A percentile compares a stretch with the other conserved stretches of the same genome.
Evolutionary conservation across 2,113 vertebrate species (phyloP).

Genomic region (Condylura cristata): DNA sequence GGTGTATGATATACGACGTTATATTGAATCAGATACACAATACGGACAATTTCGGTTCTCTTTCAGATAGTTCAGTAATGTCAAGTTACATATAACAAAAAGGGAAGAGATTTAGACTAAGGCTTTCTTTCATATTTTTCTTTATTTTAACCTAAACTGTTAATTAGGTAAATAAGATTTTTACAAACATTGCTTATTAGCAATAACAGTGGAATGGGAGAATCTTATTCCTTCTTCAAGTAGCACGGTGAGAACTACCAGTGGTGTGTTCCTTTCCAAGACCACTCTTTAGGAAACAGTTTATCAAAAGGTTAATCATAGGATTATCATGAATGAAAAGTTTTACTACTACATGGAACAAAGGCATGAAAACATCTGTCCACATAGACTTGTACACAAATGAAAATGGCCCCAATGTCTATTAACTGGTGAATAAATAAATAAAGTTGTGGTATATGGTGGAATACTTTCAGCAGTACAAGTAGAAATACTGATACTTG

Average conservation of each 20-base stretch:
- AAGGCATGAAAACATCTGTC: background rate
- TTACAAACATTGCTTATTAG: too few relatives aligned
- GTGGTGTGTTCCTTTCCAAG: too few relatives aligned
- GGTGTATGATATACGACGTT: background rate
- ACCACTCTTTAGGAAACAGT: background rate
- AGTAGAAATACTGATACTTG: background rate
- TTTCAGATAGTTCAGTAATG: background rate
- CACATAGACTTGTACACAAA: background rate
- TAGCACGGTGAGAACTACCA: too few relatives aligned
- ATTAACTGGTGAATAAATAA: background rate
- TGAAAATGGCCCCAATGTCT: background rate
- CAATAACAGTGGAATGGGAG: too few relatives aligned
- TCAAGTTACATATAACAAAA: background rate
- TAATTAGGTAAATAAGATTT: too few relatives aligned
- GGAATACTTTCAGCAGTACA: background rate
- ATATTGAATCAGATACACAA: background rate
- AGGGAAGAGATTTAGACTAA: background rate
- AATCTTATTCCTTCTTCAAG: too few relatives aligned
- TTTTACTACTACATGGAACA: background rate
- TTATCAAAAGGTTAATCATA: constrained; percentile 24
- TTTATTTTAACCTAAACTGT: too few relatives aligned
- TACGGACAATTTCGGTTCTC: background rate
- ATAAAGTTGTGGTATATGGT: background rate
- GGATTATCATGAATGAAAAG: background rate
- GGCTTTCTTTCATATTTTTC: too few relatives aligned